These are phyloP conservation scores for Protophormia terraenovae DNA, from an alignment of 2,888 invertebrate genomes.

Conservation along the genomic window DNA sequence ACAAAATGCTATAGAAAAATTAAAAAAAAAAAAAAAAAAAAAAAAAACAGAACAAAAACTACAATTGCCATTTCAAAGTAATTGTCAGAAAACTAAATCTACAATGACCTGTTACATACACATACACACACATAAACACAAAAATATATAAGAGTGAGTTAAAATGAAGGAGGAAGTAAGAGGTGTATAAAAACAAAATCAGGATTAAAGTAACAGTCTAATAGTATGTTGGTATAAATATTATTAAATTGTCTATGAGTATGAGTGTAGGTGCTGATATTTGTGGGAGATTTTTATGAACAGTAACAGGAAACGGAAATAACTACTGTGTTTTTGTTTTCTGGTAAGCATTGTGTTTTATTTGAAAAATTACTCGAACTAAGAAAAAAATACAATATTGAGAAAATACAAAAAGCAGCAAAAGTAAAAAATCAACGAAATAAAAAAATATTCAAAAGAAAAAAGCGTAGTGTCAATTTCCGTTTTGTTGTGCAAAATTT, in stretches of 20 bases:
- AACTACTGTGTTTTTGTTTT: slow-evolving; percentile 43
- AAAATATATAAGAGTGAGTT: neutral
- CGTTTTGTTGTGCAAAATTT: slow-evolving; percentile 50
- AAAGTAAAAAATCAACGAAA: neutral
- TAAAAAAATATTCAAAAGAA: neutral
- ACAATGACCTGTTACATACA: slow-evolving; percentile 65
- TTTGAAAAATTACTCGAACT: slow-evolving; percentile 44
- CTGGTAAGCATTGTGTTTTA: slow-evolving; percentile 34
- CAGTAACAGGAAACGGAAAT: slow-evolving; percentile 64
- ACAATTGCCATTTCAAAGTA: slow-evolving; percentile 61
- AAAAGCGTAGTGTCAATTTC: slow-evolving; percentile 56
- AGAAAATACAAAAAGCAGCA: too few species aligned
- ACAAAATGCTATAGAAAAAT: slow-evolving; percentile 24
- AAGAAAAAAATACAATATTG: slow-evolving; percentile 11
- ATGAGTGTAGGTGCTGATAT: neutral
- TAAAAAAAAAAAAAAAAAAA: slow-evolving; percentile 32
- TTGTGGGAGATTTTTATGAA: slow-evolving; percentile 51
- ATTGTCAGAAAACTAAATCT: slow-evolving; percentile 63
- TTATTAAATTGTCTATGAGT: slow-evolving; percentile 9
- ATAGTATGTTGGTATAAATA: slow-evolving; percentile 37
- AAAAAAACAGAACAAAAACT: neutral
- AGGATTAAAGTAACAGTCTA: slow-evolving; percentile 54
- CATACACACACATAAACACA: neutral
- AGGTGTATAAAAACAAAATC: neutral
- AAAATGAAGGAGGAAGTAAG: neutral